Conservation (phyloP, 2,113 vertebrate species). For the Psittacula cyanocephala region DNA sequence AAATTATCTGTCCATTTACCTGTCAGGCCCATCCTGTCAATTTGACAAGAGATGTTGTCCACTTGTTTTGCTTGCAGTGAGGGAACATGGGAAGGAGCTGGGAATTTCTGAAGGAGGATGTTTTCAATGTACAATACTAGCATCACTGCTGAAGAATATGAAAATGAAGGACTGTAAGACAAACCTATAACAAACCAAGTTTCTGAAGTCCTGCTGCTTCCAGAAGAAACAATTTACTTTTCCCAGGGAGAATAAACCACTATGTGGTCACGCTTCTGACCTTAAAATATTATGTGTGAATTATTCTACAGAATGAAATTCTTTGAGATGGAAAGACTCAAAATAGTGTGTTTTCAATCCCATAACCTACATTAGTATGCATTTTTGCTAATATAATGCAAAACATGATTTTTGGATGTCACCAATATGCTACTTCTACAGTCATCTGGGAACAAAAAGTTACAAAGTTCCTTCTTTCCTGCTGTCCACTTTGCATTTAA, state of each 20-base stretch:
- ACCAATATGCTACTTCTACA: not conserved
- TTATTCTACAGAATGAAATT: not conserved
- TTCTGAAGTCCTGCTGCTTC: not conserved
- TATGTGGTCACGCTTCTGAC: not conserved
- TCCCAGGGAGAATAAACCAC: not conserved
- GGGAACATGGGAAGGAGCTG: not conserved
- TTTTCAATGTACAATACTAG: not conserved
- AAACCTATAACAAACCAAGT: not conserved
- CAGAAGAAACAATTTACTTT: not conserved
- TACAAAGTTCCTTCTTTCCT: not conserved
- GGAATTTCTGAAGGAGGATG: not conserved
- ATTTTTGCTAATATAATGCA: not conserved
- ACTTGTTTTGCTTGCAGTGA: not conserved
- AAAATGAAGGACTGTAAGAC: not conserved
- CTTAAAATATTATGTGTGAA: not conserved
- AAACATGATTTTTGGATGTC: not conserved
- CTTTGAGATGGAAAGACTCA: not conserved
- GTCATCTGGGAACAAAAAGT: not conserved
- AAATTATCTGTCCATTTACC: not conserved
- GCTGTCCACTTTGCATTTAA: not conserved
- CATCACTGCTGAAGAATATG: not conserved
- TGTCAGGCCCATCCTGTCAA: not conserved
- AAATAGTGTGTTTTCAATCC: not conserved
- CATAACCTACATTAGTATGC: not conserved
- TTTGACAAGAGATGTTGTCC: not conserved